Base-by-base conservation (phyloP, 2,888 invertebrate species). In the Drosophila mimica region DNA sequence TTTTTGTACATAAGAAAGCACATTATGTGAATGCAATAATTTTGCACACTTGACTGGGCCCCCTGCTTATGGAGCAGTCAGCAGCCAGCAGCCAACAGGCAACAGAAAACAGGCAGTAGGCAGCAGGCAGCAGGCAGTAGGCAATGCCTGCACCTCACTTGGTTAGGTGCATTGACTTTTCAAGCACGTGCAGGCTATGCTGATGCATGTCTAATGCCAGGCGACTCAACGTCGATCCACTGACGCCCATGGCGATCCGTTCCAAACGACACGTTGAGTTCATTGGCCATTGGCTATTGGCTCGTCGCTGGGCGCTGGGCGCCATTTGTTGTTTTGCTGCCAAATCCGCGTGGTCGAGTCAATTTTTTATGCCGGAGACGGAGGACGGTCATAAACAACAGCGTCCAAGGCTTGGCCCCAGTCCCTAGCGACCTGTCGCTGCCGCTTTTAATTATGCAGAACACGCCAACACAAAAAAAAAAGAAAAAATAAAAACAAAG, bases 381-480 rank as follows among this genome's bases (percentile, higher is more conserved):
- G 53, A 33, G 57, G 53, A 20, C n/a, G 51, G 52, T 54, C 78
- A 76, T 76, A 76, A 76, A 78, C 74, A 56, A 56, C 38, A 28
- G 66, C 62, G 33, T 57, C 40, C 58, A 68, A 74, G 69, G 43
- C 40, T 57, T 58, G 59, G 74, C 57, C 43, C 36, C 28, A 33
- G 58, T 58, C 64, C 30, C 53, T 30, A 15, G 49, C 46, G 59
- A 34, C 52, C 51, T 31, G 36, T 31, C 34, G 69, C 62, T 75
- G 76, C 51, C 64, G 63, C 69, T 66, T 73, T 81, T 76, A 82
- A 82, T 82, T 81, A 81, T 81, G 81, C 81, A 82, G 67, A 81
- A 70, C 83, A 81, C 81, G 81, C 72, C 76, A 82, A 33, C 68
- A 51, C 63, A 46, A 69, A 1, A 40, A 9, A 40, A 9, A 40